Conservation (phyloP, 1,140 invertebrate genomes). For the Drosophila trapezifrons region DNA sequence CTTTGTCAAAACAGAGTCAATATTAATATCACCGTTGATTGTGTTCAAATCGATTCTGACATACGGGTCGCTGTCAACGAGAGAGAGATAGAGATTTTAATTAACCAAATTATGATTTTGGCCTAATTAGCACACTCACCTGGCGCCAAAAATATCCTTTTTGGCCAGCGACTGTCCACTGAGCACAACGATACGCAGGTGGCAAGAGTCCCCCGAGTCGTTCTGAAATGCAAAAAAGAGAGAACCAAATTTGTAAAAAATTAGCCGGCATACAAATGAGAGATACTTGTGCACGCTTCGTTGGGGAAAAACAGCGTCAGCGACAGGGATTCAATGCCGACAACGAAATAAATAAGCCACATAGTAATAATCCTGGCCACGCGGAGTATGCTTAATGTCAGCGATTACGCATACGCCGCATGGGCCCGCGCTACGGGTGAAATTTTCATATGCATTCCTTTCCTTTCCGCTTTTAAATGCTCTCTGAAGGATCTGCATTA, state of each 20-base stretch:
- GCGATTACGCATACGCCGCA: conserved; percentile 70
- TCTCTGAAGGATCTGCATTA: conserved; percentile 43
- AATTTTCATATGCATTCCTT: conserved; percentile 5
- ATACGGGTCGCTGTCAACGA: conserved; percentile 95
- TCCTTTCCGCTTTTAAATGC: conserved; percentile 17
- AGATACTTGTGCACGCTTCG: conserved; percentile 54
- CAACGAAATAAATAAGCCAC: conserved; percentile 54
- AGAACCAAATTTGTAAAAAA: conserved; percentile 42
- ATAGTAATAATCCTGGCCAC: conserved; percentile 15
- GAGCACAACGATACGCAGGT: conserved; percentile 92
- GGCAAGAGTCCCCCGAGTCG: conserved; percentile 90
- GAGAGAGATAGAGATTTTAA: conserved; percentile 1
- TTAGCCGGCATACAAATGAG: conserved; percentile 11
- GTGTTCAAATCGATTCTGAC: conserved; percentile 95
- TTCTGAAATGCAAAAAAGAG: conserved; percentile 85
- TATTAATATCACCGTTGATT: conserved; percentile 91
- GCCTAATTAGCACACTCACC: conserved; percentile 86
- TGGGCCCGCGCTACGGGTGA: conserved; percentile 3
- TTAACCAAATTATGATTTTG: neutral
- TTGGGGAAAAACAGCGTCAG: conserved; percentile 27
- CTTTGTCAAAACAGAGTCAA: conserved; percentile 96
- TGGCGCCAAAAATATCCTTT: conserved; percentile 99
- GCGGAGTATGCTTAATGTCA: conserved; percentile 65
- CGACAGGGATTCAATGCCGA: conserved; percentile 30
- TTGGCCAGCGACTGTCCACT: conserved; percentile 96